Conservation (phyloP, 2,113 vertebrate species). For the Spea bombifrons region DNA sequence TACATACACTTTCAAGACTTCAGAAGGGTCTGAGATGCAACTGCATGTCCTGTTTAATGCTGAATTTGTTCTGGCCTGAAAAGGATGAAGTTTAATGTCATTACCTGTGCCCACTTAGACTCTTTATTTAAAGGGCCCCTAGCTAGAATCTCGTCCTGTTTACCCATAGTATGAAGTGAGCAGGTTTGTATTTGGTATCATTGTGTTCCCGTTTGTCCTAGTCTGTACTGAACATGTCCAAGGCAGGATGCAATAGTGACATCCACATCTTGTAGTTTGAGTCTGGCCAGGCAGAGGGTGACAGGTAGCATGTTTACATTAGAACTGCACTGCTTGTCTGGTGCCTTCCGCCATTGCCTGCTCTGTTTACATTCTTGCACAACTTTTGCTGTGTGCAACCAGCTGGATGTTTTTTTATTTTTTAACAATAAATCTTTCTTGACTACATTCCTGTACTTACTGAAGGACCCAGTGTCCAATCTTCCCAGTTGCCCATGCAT, state of each 20-base stretch:
- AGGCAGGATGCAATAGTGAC: not conserved
- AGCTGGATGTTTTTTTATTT: constrained; percentile 10
- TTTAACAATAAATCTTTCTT: not conserved
- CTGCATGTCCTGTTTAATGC: too few species aligned
- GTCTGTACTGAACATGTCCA: not conserved
- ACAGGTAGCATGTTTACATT: constrained; percentile 2
- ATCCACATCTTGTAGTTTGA: not conserved
- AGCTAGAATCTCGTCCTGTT: too few species aligned
- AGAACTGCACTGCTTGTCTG: not conserved
- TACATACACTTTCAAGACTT: too few species aligned
- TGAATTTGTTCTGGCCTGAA: too few species aligned
- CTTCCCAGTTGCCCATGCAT: not conserved
- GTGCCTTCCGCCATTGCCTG: not conserved
- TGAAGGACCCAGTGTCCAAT: not conserved
- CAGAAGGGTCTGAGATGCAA: too few species aligned
- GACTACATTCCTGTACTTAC: not conserved
- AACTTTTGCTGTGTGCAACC: constrained; percentile 8
- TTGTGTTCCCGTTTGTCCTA: too few species aligned
- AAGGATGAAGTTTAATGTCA: too few species aligned
- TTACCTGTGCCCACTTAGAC: too few species aligned
- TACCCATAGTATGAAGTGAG: too few species aligned
- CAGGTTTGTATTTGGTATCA: too few species aligned
- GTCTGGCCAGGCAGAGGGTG: constrained; percentile 6
- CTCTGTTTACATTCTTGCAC: constrained; percentile 17
- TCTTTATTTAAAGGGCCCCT: too few species aligned